These are phyloP conservation scores for Xenentodon cancila DNA, from an alignment of 2,797 vertebrate species.

Conservation along the genomic window DNA sequence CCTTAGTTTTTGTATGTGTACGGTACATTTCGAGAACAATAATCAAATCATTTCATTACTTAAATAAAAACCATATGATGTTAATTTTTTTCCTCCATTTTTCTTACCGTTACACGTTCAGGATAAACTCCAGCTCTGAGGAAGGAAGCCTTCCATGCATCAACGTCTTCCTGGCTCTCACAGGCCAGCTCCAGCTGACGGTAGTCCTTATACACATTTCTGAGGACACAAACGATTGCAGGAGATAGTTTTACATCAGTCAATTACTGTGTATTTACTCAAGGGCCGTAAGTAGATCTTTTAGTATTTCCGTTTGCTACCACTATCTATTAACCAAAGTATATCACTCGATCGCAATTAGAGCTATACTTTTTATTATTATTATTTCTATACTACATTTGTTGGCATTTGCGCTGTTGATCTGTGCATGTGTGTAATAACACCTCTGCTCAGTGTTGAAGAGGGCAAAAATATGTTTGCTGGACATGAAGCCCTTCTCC, in stretches of 20 bases:
- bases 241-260: background rate
- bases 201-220: conserved; percentile 99
- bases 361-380: too few relatives aligned
- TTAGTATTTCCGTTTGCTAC: too few relatives aligned
- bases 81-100: too few relatives aligned
- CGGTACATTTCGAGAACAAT: too few relatives aligned
- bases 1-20: too few relatives aligned
- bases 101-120: conserved; percentile 90
- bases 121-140: conserved; percentile 97
- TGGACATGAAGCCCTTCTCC: conserved; percentile 98
- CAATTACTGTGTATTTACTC: background rate
- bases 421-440: background rate
- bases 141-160: conserved; percentile 99
- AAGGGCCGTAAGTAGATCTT: too few relatives aligned
- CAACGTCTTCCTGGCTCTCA: conserved; percentile 96
- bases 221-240: conserved; percentile 51
- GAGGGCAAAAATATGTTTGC: conserved; percentile 98
- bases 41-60: too few relatives aligned
- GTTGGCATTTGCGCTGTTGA: too few relatives aligned
- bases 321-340: too few relatives aligned
- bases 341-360: too few relatives aligned
- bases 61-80: too few relatives aligned
- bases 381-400: too few relatives aligned
- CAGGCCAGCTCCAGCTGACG: conserved; percentile 97
- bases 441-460: conserved; percentile 99